A percentile compares a stretch with the other conserved stretches of the same genome.
Evolutionary conservation across 2,888 invertebrate species (phyloP).

Genomic region (Ecdyonurus torrentis): DNA sequence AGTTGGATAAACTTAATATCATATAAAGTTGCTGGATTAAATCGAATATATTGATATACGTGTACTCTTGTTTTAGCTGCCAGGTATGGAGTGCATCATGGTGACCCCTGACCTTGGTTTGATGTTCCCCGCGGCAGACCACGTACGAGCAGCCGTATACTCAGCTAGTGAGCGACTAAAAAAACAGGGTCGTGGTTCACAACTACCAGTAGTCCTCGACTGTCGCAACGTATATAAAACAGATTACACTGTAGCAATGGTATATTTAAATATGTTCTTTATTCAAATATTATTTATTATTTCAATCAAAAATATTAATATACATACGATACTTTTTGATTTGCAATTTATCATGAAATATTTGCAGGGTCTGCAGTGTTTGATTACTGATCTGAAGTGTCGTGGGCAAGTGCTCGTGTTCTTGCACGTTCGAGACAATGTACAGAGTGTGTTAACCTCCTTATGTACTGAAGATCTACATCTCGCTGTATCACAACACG

Average conservation of each 20-base stretch:
- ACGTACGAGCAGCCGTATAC: slow-evolving; percentile 31
- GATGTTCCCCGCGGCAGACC: slow-evolving; percentile 39
- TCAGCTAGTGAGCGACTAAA: not conserved
- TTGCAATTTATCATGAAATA: no score
- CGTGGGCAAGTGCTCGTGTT: not conserved
- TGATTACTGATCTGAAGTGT: not conserved
- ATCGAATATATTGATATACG: no score
- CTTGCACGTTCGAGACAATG: not conserved
- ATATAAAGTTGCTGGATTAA: no score
- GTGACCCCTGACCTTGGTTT: slow-evolving; percentile 33
- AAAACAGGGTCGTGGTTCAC: slow-evolving; percentile 16
- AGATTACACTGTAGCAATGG: slow-evolving; percentile 53
- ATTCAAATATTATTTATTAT: no score
- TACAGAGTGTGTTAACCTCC: not conserved
- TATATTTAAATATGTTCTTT: no score
- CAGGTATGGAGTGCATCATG: slow-evolving; percentile 23
- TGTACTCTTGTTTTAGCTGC: not conserved
- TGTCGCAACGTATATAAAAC: slow-evolving; percentile 41
- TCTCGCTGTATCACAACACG: not conserved
- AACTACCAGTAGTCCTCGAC: slow-evolving; percentile 37
- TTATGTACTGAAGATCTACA: not conserved
- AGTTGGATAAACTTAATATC: no score
- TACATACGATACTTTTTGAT: no score
- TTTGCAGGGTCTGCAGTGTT: not conserved
- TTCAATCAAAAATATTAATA: no score